A percentile compares a stretch with the other conserved stretches of the same genome.
Evolutionary conservation across 2,888 invertebrate genomes (phyloP).

Genomic region (Oasisia sp.): DNA sequence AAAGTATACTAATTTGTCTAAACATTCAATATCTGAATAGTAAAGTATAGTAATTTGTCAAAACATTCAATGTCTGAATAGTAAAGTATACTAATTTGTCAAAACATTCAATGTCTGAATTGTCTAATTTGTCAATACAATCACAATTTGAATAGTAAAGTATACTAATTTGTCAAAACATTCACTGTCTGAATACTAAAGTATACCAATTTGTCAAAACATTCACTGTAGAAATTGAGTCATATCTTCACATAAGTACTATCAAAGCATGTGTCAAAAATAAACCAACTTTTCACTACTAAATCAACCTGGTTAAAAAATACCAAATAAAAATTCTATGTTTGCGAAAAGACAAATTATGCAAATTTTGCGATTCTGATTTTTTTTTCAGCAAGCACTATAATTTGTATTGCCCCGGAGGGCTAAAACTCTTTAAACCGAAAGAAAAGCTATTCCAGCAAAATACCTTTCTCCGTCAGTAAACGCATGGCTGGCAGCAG

Average conservation of each 20-base stretch:
- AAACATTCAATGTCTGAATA: background rate
- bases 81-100: background rate
- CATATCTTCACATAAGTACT: too few relatives aligned
- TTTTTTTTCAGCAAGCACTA: background rate
- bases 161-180: background rate
- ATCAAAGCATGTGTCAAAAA: background rate
- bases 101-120: background rate
- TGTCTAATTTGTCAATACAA: background rate
- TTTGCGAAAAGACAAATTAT: background rate
- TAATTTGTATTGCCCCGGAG: background rate
- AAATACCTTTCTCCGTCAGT: slow-evolving; percentile 6
- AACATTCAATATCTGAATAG: background rate
- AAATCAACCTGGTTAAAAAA: background rate
- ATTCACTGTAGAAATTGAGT: too few relatives aligned
- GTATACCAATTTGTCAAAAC: too few relatives aligned
- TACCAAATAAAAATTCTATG: background rate
- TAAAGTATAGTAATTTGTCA: background rate
- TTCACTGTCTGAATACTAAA: background rate
- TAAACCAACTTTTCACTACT: background rate
- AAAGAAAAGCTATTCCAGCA: background rate
- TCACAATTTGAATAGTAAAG: background rate
- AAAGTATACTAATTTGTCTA: too few relatives aligned
- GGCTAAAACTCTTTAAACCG: background rate
- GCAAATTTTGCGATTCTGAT: background rate
- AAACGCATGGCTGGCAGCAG: background rate